Evolutionary conservation across 2,797 vertebrate species (phyloP), one percentile per base, ranked within the genome.

Genomic region (Enteromius mattozi): DNA sequence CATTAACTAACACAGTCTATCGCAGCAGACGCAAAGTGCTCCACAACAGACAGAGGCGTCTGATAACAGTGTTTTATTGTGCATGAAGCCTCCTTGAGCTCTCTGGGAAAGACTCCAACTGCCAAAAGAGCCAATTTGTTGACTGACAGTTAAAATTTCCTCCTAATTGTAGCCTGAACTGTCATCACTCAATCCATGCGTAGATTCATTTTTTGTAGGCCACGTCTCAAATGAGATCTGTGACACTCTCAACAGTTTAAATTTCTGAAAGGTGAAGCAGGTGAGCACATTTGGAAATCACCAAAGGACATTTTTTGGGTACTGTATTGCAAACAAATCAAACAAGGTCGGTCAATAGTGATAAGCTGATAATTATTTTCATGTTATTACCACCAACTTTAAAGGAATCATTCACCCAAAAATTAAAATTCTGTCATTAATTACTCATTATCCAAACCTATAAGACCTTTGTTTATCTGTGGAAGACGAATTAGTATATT

Each of bases 71-170:
- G n/a, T 78, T 56, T 72, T 66, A 47, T 56, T 33, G 68, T 49
- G 37, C 42, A 40, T 47, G 72, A 82, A 54, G 42, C 68, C 63
- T 78, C 71, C 40, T 76, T 5, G 19, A 81, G 63, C 14, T 40
- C 42, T 61, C 21, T 66, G 56, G 47, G 69, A 80, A 78, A 84
- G 17, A 47, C 56, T 27, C 42, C 24, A 45, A 78, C 30, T 45
- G 24, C 51, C 21, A 65, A 37, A 82, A 77, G 66, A 59, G 24
- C 42, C 16, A 49, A 33, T 65, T 82, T 24, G 69, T 51, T 75
- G 76, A 85, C 69, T 80, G 80, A 80, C 84, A 66, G 45, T 68
- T 72, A 80, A 87, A 76, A 82, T 83, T 87, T 82, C 42, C 76
- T 75, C 14, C 24, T 3, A 21, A 45, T 82, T 68, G 0, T 42